Evolutionary conservation across 1,140 invertebrate genomes (phyloP).

Genomic region (Drosophila athabasca): DNA sequence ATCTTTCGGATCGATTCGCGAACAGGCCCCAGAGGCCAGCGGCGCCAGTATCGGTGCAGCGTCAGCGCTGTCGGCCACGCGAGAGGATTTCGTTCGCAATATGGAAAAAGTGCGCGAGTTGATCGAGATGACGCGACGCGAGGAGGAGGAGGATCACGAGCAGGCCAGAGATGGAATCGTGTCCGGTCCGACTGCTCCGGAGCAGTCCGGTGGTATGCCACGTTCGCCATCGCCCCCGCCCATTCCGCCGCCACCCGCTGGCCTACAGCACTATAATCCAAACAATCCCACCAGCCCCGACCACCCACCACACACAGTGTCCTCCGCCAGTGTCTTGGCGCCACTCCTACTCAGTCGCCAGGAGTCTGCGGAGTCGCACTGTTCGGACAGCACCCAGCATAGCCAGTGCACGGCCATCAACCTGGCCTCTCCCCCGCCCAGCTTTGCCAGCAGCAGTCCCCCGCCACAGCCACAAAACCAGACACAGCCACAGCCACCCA

Average conservation of each 20-base stretch:
- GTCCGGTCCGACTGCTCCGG: no score
- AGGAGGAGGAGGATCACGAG: conserved; percentile 42
- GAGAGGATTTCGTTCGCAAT: conserved; percentile 69
- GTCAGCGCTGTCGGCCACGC: conserved; percentile 69
- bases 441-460: conserved; percentile 18
- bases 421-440: conserved; percentile 76
- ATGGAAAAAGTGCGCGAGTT: conserved; percentile 79
- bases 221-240: conserved; percentile 67
- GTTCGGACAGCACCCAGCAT: conserved; percentile 84
- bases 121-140: conserved; percentile 76
- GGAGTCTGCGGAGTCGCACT: conserved; percentile 82
- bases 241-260: conserved; percentile 62
- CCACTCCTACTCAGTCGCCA: conserved; percentile 62
- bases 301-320: conserved; percentile 5
- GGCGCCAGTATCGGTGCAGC: conserved; percentile 63
- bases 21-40: conserved; percentile 18
- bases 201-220: conserved; percentile 6
- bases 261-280: conserved; percentile 27
- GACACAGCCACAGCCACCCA: conserved; percentile 29
- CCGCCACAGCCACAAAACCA: conserved; percentile 31
- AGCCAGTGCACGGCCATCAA: conserved; percentile 85
- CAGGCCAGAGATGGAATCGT: not conserved
- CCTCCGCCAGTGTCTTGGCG: conserved; percentile 10
- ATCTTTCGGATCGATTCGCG: conserved; percentile 41
- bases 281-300: conserved; percentile 4